phyloP scores from a whole-genome alignment of 1,140 invertebrate species.

The Sitodiplosis mosellana region DNA sequence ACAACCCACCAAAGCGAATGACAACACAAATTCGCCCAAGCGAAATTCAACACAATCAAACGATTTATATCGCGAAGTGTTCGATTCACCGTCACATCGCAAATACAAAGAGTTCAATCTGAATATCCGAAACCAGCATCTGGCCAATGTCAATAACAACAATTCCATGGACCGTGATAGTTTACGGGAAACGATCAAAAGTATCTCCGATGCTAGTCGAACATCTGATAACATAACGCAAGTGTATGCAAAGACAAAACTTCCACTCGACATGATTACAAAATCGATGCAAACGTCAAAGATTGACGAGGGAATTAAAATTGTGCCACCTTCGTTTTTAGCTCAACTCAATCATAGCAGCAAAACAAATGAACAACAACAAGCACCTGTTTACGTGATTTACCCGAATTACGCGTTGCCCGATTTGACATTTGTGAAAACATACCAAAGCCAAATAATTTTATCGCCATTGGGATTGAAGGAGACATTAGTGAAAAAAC shows the following conservation, averaged over 20 bases:
- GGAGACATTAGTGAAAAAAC: slow-evolving; percentile 18
- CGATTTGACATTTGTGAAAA: slow-evolving; percentile 64
- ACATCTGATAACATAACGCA: slow-evolving; percentile 22
- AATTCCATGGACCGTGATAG: slow-evolving; percentile 28
- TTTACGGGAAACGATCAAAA: slow-evolving; percentile 10
- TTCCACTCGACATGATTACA: slow-evolving; percentile 40
- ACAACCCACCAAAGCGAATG: neutral
- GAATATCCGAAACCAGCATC: slow-evolving; percentile 13
- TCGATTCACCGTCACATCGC: slow-evolving; percentile 4
- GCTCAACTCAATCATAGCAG: slow-evolving; percentile 45
- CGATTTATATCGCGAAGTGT: slow-evolving; percentile 6
- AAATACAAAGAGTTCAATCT: slow-evolving; percentile 17
- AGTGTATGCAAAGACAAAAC: slow-evolving; percentile 15
- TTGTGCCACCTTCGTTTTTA: slow-evolving; percentile 43
- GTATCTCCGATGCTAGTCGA: slow-evolving; percentile 16
- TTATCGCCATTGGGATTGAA: slow-evolving; percentile 28
- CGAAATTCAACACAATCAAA: neutral
- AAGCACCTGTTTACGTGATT: slow-evolving; percentile 67
- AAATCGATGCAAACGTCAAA: slow-evolving; percentile 52
- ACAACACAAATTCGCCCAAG: neutral
- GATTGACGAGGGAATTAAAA: slow-evolving; percentile 25
- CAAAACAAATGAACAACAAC: slow-evolving; percentile 33
- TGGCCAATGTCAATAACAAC: slow-evolving; percentile 15
- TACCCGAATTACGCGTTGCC: slow-evolving; percentile 85
- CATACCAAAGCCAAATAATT: slow-evolving; percentile 39